A percentile compares a stretch with the other conserved stretches of the same genome.
Evolutionary conservation across 2,888 invertebrate species (phyloP).

Genomic region (Dioctria rufipes): DNA sequence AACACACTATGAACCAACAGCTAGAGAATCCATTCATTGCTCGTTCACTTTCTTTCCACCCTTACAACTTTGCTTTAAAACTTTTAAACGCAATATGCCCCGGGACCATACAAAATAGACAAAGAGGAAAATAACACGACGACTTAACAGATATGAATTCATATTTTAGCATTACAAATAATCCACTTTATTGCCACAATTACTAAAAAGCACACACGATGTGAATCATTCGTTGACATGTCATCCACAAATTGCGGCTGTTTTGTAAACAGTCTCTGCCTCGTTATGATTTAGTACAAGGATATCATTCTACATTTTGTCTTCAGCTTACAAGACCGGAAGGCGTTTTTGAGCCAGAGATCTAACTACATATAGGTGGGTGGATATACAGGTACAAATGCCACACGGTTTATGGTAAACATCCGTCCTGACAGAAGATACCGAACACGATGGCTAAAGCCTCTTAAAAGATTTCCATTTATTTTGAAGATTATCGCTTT

Average conservation of each 20-base stretch:
- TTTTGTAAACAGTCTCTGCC: constrained; percentile 48
- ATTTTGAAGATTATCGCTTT: constrained; percentile 52
- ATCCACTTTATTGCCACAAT: constrained; percentile 52
- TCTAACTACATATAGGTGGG: neutral
- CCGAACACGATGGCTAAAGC: constrained; percentile 37
- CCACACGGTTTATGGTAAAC: constrained; percentile 46
- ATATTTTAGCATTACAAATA: constrained; percentile 46
- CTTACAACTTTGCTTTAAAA: neutral
- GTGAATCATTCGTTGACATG: constrained; percentile 51
- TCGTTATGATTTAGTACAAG: constrained; percentile 35
- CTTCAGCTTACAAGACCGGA: constrained; percentile 36
- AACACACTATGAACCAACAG: too few relatives aligned
- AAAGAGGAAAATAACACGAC: constrained; percentile 33
- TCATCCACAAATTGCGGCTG: constrained; percentile 49
- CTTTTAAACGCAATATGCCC: constrained; percentile 11
- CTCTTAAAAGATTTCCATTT: constrained; percentile 51
- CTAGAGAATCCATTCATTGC: too few relatives aligned
- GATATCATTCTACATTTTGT: constrained; percentile 39
- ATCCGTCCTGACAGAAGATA: constrained; percentile 33
- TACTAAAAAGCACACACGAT: constrained; percentile 51
- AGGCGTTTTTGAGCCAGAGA: constrained; percentile 27
- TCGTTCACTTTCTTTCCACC: too few relatives aligned
- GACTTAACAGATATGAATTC: constrained; percentile 43
- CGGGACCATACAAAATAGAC: constrained; percentile 7
- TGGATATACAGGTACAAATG: constrained; percentile 23